phyloP scores from a whole-genome alignment of 1,140 invertebrate species.

The Oscheius sp. region DNA sequence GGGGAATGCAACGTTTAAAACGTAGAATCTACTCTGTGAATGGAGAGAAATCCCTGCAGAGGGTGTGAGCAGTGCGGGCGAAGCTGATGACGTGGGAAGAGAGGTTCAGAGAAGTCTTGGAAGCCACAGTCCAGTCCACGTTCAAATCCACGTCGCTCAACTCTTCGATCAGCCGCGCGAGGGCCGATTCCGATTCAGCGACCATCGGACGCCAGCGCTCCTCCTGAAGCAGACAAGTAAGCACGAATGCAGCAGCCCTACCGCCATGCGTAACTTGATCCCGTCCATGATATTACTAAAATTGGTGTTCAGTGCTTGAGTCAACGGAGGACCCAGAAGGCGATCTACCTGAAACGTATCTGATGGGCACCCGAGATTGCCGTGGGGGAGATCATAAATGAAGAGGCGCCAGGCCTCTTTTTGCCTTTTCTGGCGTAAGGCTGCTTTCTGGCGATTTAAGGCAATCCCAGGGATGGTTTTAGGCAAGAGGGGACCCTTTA shows the following conservation, averaged over 20 bases:
- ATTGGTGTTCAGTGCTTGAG: slow-evolving; percentile 68
- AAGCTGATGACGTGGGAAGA: slow-evolving; percentile 31
- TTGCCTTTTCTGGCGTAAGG: too few relatives aligned
- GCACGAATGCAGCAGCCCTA: slow-evolving; percentile 36
- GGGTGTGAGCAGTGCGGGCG: slow-evolving; percentile 22
- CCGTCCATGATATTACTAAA: slow-evolving; percentile 75
- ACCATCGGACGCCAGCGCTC: slow-evolving; percentile 54
- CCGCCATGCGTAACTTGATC: slow-evolving; percentile 69
- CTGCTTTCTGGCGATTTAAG: too few relatives aligned
- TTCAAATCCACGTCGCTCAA: slow-evolving; percentile 23
- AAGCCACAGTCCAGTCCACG: not conserved
- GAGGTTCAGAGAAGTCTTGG: slow-evolving; percentile 17
- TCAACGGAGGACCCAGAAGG: slow-evolving; percentile 71
- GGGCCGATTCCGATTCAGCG: slow-evolving; percentile 46
- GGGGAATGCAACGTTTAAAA: not conserved
- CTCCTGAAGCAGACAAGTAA: slow-evolving; percentile 32
- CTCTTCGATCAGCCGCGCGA: slow-evolving; percentile 40
- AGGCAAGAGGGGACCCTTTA: too few relatives aligned
- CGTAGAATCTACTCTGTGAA: not conserved
- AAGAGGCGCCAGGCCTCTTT: too few relatives aligned
- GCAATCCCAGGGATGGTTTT: too few relatives aligned
- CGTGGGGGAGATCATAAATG: too few relatives aligned
- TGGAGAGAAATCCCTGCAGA: slow-evolving; percentile 28
- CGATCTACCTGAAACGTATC: slow-evolving; percentile 64
- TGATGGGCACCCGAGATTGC: too few relatives aligned